Base-by-base conservation (phyloP, 2,888 invertebrate species). In the Coenonympha arcania region DNA sequence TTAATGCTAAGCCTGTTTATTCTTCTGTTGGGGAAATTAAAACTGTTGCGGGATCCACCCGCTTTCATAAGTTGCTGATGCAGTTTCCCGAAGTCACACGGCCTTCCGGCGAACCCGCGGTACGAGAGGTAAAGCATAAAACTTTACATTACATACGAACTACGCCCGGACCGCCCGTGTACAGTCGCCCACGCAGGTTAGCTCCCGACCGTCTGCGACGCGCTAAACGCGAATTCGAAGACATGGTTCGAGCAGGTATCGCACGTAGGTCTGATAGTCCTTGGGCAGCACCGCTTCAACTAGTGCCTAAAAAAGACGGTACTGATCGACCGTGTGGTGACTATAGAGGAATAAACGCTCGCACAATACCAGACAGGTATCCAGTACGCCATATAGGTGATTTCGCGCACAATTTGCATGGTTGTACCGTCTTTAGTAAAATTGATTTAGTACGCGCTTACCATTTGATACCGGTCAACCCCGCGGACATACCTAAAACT, bases 181-280 rank as follows among this genome's bases (percentile, higher is more conserved):
- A 34, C 18, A 22, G 54, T 36, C 55, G 48, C 9, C 59, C 63
- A 4, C 54, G 60, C n/a, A 52, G 62, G 1, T 48, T 64, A 2
- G 57, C 57, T 4, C 62, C 63, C 0, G 58, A 59, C 34, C 18
- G 48, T 30, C 43, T 59, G 1, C 40, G 36, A n/a, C 55, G 53
- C 1, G 63, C 64, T 1, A 56, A 56, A 22, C 34, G 36, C 6
- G 59, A 62, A 33, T 62, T 66, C 33, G 51, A 63, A 8, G 55
- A 43, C 6, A 60, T 63, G 59, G 26, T 57, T 1, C 26, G n/a
- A 19, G 20, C 13, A 2, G 61, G 61, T 9, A 60, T 56, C 9
- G 57, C 57, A 39, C 19, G 60, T 8, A 44, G 52, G 16, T 56
- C 59, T 15, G 31, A 52, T 2, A 60, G 61, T 19, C 39, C 52